phyloP scores from a whole-genome alignment of 1,140 invertebrate genomes.

The Notospermus geniculatus region DNA sequence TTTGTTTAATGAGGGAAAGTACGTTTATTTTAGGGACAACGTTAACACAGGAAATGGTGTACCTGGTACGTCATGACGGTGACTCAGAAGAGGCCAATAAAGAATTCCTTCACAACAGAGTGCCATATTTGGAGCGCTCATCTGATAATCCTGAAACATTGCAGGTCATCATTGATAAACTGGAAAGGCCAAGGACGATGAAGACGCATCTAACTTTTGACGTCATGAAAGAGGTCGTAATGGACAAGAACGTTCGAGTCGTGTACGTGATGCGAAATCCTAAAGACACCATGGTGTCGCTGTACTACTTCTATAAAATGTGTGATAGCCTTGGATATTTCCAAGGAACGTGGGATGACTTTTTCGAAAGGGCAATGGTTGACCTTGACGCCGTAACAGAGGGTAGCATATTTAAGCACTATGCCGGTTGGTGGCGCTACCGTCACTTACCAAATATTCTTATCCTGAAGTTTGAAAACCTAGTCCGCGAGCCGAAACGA shows the following conservation, averaged over 20 bases:
- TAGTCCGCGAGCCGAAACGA: not conserved
- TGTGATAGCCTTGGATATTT: not conserved
- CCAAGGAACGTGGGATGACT: not conserved
- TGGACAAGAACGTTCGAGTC: not conserved
- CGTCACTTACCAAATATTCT: not conserved
- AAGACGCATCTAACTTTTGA: not conserved
- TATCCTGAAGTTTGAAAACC: not conserved
- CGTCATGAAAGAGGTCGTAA: not conserved
- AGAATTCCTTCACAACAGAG: not conserved
- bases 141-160: not conserved
- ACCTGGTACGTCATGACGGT: constrained; percentile 1
- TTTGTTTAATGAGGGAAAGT: too few relatives aligned
- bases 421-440: not conserved
- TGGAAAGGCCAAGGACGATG: not conserved
- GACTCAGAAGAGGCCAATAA: not conserved
- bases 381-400: not conserved
- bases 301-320: not conserved
- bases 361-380: not conserved
- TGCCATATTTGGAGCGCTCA: not conserved
- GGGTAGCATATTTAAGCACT: constrained; percentile 1
- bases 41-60: constrained; percentile 1
- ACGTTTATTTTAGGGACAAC: constrained; percentile 1
- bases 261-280: constrained; percentile 9
- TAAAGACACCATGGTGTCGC: not conserved
- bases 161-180: not conserved